These are phyloP conservation scores for Nesoenas mayeri DNA, from an alignment of 2,113 vertebrate species.

Conservation along the genomic window DNA sequence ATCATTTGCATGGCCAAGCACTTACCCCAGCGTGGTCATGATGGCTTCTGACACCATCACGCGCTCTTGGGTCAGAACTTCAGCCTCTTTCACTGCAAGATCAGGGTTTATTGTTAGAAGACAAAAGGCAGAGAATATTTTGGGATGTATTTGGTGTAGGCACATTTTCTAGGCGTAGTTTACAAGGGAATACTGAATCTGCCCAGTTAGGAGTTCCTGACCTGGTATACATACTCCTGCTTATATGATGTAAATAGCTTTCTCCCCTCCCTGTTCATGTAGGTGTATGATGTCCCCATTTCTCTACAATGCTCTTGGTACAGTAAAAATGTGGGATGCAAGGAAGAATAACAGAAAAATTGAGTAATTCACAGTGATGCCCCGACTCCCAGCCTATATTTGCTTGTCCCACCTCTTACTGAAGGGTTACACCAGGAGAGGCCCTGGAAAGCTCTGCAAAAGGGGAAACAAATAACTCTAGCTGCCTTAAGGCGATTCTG, in stretches of 20 bases:
- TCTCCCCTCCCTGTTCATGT: not conserved
- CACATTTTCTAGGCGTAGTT: not conserved
- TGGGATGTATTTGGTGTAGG: not conserved
- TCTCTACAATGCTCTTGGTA: not conserved
- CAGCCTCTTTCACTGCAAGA: constrained; percentile 73
- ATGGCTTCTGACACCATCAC: constrained; percentile 72
- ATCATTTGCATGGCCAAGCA: not conserved
- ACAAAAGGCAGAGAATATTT: not conserved
- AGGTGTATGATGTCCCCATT: not conserved
- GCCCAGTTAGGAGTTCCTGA: not conserved
- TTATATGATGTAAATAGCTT: not conserved
- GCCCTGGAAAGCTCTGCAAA: not conserved
- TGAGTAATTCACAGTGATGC: accelerated
- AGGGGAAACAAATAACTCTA: not conserved
- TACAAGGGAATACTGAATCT: not conserved
- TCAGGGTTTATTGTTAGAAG: not conserved
- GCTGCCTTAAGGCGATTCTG: not conserved
- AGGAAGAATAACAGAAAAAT: not conserved
- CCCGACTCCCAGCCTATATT: not conserved
- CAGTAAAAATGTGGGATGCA: not conserved
- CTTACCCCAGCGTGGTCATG: constrained; percentile 68
- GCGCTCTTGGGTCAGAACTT: constrained; percentile 64
- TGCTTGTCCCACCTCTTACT: accelerated
- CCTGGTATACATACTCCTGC: not conserved
- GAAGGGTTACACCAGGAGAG: not conserved